phyloP scores from a whole-genome alignment of 2,797 vertebrate species.

The Stomatorhinus walkeri region DNA sequence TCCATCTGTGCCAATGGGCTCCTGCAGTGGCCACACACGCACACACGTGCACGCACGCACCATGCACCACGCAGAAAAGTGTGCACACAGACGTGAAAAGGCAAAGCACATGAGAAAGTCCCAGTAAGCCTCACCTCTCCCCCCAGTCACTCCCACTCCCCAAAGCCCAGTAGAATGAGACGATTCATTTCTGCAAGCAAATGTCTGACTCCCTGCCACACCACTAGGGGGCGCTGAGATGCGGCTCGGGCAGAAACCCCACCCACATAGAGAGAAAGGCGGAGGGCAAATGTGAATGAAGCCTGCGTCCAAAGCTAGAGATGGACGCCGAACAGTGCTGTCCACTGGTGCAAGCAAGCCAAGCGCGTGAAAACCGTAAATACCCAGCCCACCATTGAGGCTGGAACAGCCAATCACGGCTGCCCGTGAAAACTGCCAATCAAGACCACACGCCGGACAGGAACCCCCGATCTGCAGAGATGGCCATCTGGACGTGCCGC shows the following conservation, averaged over 20 bases:
- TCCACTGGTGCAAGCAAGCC: background rate
- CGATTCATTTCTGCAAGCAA: background rate
- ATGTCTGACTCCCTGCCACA: background rate
- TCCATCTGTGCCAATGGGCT: constrained; percentile 94
- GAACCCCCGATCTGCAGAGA: background rate
- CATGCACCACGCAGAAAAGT: constrained; percentile 17
- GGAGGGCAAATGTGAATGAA: background rate
- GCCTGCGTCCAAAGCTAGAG: background rate
- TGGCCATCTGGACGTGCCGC: background rate
- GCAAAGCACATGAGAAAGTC: background rate
- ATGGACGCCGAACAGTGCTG: background rate
- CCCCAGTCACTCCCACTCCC: background rate
- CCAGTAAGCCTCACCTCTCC: background rate
- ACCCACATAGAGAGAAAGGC: constrained; percentile 12
- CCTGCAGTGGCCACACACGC: constrained; percentile 52
- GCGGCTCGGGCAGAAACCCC: background rate
- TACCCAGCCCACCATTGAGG: background rate
- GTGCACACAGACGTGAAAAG: constrained; percentile 19
- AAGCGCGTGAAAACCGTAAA: background rate
- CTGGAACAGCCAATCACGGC: background rate
- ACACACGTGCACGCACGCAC: constrained; percentile 1
- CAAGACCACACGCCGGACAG: background rate
- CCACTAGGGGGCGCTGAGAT: background rate
- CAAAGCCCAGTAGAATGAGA: background rate
- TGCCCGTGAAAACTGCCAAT: background rate